Evolutionary conservation across 2,888 invertebrate genomes (phyloP).

Genomic region (Mamestra brassicae): DNA sequence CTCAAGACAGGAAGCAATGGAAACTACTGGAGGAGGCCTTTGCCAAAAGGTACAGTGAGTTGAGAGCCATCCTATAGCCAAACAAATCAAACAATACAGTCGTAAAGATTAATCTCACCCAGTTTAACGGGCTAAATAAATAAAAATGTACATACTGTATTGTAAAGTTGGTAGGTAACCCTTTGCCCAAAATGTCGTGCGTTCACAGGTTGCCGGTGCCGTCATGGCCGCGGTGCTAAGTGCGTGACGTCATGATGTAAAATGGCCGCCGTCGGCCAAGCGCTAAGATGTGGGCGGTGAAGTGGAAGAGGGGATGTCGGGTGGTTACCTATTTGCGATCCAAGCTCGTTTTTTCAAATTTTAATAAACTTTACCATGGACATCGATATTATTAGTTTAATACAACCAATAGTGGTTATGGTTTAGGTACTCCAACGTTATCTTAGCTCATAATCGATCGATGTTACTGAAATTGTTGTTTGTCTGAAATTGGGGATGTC

Average conservation of each 20-base stretch:
- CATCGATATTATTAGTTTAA: neutral
- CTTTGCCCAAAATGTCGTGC: neutral
- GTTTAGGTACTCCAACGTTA: neutral
- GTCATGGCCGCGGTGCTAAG: neutral
- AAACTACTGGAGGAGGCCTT: too few species aligned
- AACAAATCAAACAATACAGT: too few species aligned
- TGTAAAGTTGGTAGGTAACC: neutral
- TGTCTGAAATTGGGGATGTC: neutral
- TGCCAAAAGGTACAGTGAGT: too few species aligned
- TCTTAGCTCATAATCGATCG: neutral
- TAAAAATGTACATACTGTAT: neutral
- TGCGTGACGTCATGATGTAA: constrained; percentile 18
- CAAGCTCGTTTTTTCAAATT: neutral
- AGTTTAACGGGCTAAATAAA: too few species aligned
- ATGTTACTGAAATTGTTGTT: neutral
- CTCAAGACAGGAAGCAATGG: too few species aligned
- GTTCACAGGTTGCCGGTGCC: neutral
- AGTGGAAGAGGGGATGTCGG: neutral
- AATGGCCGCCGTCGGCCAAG: constrained; percentile 9
- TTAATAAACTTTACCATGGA: neutral
- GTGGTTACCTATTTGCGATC: too few species aligned
- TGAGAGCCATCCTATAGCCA: too few species aligned
- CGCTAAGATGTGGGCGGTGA: neutral
- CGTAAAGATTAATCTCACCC: too few species aligned
- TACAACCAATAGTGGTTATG: neutral